Conservation (phyloP, 2,113 vertebrate genomes). For the Xenus cinereus region DNA sequence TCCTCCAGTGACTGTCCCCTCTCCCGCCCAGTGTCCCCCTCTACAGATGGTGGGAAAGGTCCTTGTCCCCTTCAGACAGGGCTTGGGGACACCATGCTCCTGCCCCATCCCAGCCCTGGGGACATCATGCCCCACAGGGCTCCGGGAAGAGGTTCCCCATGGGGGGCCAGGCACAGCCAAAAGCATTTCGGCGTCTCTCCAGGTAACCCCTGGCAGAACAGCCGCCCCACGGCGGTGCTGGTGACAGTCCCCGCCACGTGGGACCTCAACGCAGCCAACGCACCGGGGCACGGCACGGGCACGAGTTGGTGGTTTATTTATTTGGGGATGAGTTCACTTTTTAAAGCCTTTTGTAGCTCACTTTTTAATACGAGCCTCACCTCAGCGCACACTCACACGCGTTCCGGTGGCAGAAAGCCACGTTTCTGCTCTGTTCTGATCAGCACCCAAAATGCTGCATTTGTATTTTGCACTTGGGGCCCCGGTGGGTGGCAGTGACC, state of each 20-base stretch:
- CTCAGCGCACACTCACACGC: background rate
- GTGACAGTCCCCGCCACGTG: background rate
- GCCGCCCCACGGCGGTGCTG: background rate
- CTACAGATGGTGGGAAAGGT: background rate
- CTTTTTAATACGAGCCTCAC: background rate
- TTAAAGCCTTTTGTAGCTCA: slow-evolving; percentile 60
- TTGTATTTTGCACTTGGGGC: background rate
- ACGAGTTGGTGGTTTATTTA: slow-evolving; percentile 21
- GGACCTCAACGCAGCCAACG: background rate
- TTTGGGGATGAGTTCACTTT: slow-evolving; percentile 32
- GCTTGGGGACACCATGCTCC: background rate
- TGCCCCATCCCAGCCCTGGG: background rate
- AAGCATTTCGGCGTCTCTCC: background rate
- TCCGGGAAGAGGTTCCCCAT: background rate
- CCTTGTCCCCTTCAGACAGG: background rate
- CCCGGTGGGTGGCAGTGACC: accelerated
- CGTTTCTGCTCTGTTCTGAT: background rate
- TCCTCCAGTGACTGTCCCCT: background rate
- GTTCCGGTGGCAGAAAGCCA: background rate
- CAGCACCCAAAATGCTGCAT: background rate
- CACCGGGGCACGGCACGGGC: background rate
- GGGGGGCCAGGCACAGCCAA: background rate
- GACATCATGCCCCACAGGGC: background rate
- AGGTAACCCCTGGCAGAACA: background rate
- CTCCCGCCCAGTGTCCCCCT: background rate